Evolutionary conservation across 2,888 invertebrate species (phyloP).

Genomic region (Atethmia centrago): DNA sequence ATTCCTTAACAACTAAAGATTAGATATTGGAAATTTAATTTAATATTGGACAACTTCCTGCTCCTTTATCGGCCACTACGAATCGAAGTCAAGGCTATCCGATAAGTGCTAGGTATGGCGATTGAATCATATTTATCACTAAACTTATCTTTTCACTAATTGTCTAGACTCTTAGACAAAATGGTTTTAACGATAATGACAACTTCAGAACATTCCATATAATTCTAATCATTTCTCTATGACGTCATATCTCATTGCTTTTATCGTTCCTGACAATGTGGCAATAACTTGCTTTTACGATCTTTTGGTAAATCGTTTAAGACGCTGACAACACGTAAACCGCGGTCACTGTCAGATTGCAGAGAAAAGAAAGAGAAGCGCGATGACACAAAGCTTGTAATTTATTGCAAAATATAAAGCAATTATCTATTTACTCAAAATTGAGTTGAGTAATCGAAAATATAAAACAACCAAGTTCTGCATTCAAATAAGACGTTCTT

Average conservation of each 20-base stretch:
- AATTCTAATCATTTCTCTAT: conserved; percentile 4
- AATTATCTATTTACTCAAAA: too few relatives aligned
- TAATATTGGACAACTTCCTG: conserved; percentile 24
- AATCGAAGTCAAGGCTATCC: conserved; percentile 42
- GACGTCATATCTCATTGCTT: background rate
- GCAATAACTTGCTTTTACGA: conserved; percentile 3
- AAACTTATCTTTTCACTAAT: conserved; percentile 23
- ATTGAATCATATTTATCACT: conserved; percentile 24
- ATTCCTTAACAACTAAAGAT: background rate
- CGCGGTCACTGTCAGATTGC: too few relatives aligned
- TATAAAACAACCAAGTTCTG: too few relatives aligned
- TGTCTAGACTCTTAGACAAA: conserved; percentile 51
- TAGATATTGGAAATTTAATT: background rate
- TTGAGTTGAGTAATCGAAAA: too few relatives aligned
- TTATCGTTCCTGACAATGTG: conserved; percentile 20
- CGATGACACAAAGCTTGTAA: too few relatives aligned
- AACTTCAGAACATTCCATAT: conserved; percentile 27
- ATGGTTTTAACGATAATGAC: conserved; percentile 25
- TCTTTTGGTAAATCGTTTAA: background rate
- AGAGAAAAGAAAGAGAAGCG: too few relatives aligned
- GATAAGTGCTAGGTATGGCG: conserved; percentile 13
- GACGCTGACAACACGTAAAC: too few relatives aligned
- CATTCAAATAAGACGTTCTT: too few relatives aligned
- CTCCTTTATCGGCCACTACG: conserved; percentile 21
- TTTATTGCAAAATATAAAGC: too few relatives aligned